These are phyloP conservation scores for Saguinus midas DNA, from an alignment of 2,113 vertebrate species.

Conservation along the genomic window DNA sequence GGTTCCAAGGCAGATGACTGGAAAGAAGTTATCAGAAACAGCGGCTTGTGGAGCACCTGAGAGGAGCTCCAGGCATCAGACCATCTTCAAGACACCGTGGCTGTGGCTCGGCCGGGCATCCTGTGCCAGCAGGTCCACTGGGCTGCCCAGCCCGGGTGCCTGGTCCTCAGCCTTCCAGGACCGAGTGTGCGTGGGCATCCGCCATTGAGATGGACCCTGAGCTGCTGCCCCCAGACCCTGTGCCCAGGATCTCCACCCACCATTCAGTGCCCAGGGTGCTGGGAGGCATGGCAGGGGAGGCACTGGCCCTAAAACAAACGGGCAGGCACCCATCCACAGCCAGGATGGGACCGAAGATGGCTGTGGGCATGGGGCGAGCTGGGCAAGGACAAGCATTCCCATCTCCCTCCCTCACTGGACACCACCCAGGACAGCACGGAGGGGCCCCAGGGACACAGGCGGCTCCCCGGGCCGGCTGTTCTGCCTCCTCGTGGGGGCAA, in stretches of 20 bases:
- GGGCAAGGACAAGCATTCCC: rapidly evolving
- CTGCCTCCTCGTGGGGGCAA: not conserved
- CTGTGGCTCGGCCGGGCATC: rapidly evolving
- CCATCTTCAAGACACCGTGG: not conserved
- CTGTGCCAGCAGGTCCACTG: not conserved
- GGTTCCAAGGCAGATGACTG: not conserved
- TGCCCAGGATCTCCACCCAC: no score
- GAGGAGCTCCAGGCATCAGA: no score
- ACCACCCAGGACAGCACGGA: not conserved
- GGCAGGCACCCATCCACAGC: not conserved
- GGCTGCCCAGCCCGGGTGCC: not conserved
- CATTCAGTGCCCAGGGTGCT: not conserved
- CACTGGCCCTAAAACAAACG: not conserved
- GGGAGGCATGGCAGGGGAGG: not conserved
- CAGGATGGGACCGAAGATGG: not conserved
- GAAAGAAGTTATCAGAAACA: not conserved
- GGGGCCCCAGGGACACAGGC: not conserved
- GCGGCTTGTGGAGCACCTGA: not conserved
- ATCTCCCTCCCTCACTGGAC: not conserved
- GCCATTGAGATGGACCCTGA: no score
- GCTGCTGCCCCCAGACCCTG: no score
- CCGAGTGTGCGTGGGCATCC: no score
- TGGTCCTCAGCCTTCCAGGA: not conserved
- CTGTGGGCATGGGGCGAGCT: no score
- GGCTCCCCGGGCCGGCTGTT: not conserved